Percentiles rank a stretch among this genome's conserved stretches.
Evolutionary conservation across 1,140 invertebrate genomes (phyloP).

Genomic region (Scaptomyza montana): DNA sequence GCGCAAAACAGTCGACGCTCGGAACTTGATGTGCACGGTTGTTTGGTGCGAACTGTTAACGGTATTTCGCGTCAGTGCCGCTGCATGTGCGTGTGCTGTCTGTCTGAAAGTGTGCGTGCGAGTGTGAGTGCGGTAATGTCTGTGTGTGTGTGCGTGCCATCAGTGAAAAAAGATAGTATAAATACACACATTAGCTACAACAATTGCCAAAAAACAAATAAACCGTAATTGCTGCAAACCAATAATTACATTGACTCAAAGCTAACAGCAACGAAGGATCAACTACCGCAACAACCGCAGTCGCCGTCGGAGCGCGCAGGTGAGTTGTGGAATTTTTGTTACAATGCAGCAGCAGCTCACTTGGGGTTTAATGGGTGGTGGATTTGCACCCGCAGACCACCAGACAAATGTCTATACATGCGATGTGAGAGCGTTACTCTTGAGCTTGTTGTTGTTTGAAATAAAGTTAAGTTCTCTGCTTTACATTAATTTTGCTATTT

Average conservation of each 20-base stretch:
- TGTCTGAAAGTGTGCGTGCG: slow-evolving; percentile 32
- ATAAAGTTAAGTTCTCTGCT: slow-evolving; percentile 26
- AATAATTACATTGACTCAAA: slow-evolving; percentile 39
- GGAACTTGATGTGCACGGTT: slow-evolving; percentile 69
- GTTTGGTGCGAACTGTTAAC: slow-evolving; percentile 48
- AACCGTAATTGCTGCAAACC: slow-evolving; percentile 45
- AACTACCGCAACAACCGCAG: slow-evolving; percentile 9
- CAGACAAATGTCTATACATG: slow-evolving; percentile 47
- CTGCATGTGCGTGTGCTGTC: slow-evolving; percentile 67
- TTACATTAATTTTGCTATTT: too few species aligned
- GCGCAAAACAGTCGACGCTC: slow-evolving; percentile 58
- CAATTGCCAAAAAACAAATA: slow-evolving; percentile 22
- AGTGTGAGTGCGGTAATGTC: slow-evolving; percentile 42
- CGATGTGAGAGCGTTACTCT: slow-evolving; percentile 33
- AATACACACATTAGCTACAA: slow-evolving; percentile 47
- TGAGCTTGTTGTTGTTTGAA: slow-evolving; percentile 15
- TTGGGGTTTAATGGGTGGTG: slow-evolving; percentile 43
- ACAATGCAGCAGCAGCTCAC: slow-evolving; percentile 41
- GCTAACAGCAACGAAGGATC: slow-evolving; percentile 11
- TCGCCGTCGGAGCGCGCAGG: slow-evolving; percentile 28
- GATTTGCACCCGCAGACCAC: slow-evolving; percentile 33
- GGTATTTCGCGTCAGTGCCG: slow-evolving; percentile 54
- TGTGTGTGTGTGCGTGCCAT: slow-evolving; percentile 40
- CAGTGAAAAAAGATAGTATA: slow-evolving; percentile 44
- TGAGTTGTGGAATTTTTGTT: slow-evolving; percentile 52